A percentile compares a stretch with the other conserved stretches of the same genome.
Conservation (phyloP, 1,140 invertebrate species). For the Drosophila kohkoa region DNA sequence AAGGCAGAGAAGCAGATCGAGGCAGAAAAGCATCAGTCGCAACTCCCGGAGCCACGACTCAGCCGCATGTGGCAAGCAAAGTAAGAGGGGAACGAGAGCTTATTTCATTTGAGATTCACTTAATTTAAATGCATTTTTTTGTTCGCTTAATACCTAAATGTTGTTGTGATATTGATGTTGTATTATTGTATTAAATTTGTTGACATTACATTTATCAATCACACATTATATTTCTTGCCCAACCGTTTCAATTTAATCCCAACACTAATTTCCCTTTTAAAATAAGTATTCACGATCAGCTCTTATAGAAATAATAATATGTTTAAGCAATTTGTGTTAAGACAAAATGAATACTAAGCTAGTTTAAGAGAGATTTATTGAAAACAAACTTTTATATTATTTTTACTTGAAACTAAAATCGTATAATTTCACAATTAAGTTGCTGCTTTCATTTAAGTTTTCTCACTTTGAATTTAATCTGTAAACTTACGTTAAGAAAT, state of each 20-base stretch:
- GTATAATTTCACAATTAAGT: no score
- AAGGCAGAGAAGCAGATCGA: background rate
- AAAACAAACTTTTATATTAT: no score
- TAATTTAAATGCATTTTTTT: background rate
- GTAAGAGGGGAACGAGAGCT: background rate
- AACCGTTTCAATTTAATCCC: background rate
- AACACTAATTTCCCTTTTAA: no score
- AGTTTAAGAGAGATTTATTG: no score
- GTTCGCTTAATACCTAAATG: background rate
- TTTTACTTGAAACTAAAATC: no score
- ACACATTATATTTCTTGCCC: conserved; percentile 1
- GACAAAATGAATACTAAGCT: no score
- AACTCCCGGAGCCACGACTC: conserved; percentile 18
- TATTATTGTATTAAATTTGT: background rate
- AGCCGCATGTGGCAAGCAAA: conserved; percentile 25
- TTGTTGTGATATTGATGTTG: background rate
- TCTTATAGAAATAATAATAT: no score
- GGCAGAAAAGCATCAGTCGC: background rate
- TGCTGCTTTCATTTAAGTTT: no score
- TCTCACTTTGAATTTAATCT: no score
- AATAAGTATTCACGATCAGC: no score
- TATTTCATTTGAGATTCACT: background rate
- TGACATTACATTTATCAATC: background rate
- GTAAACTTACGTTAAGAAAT: no score
- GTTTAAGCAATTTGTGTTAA: background rate